Percentiles rank a stretch among this genome's conserved stretches.
These are phyloP conservation scores for Chloroceryle aenea DNA, from an alignment of 2,113 vertebrate species.

Conservation along the genomic window DNA sequence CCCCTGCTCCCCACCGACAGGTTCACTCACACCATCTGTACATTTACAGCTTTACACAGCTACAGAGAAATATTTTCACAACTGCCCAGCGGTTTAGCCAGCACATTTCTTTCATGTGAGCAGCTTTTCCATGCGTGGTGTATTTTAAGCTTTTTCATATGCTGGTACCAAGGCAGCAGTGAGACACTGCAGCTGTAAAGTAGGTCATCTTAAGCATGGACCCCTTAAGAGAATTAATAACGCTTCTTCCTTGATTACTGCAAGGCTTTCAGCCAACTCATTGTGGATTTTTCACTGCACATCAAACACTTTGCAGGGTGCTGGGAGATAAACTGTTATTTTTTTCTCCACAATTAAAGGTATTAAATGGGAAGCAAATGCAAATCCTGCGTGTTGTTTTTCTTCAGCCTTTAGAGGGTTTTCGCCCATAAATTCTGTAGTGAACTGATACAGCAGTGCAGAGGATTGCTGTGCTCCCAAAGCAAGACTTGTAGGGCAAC, in stretches of 20 bases:
- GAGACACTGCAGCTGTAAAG: conserved; percentile 5
- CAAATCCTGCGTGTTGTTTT: not conserved
- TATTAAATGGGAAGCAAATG: not conserved
- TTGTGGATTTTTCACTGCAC: not conserved
- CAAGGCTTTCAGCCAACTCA: not conserved
- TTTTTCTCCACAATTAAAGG: not conserved
- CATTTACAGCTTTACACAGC: accelerated
- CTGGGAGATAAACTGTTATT: not conserved
- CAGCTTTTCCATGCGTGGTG: accelerated
- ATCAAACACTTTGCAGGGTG: not conserved
- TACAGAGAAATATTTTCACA: not conserved
- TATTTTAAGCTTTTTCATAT: not conserved
- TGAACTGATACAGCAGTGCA: not conserved
- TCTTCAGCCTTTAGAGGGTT: not conserved
- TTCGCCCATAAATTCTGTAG: not conserved
- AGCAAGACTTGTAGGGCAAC: not conserved
- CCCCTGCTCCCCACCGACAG: not conserved
- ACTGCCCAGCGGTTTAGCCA: not conserved
- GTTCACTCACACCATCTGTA: accelerated
- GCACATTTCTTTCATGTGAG: accelerated
- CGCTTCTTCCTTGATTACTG: conserved; percentile 25
- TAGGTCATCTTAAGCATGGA: not conserved
- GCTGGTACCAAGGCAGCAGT: not conserved
- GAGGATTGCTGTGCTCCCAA: not conserved
- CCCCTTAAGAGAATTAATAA: conserved; percentile 35